A percentile compares a stretch with the other conserved stretches of the same genome.
These are phyloP conservation scores for Laterallus jamaicensis DNA, from an alignment of 2,113 vertebrate species.

Conservation along the genomic window DNA sequence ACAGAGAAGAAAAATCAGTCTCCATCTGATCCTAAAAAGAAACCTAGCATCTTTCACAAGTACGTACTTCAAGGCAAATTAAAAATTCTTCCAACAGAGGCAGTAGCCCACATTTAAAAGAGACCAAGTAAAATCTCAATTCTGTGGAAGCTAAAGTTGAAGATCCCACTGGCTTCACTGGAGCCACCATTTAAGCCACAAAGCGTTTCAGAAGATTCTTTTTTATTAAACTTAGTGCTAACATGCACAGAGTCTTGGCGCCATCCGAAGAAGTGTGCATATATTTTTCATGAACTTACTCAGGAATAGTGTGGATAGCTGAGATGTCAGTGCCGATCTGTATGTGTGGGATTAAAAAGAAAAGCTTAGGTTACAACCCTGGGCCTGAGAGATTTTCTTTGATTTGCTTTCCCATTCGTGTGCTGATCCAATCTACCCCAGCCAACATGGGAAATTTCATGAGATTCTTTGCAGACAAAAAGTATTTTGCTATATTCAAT, in stretches of 20 bases:
- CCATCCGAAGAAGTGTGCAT: background rate
- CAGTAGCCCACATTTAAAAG: background rate
- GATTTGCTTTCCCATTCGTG: slow-evolving; percentile 26
- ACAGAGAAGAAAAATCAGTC: background rate
- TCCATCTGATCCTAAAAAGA: background rate
- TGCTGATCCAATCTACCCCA: background rate
- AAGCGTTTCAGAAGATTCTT: background rate
- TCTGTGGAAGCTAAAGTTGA: background rate
- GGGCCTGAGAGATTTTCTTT: slow-evolving; percentile 16
- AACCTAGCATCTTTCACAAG: background rate
- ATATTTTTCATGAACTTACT: background rate
- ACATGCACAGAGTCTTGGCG: background rate
- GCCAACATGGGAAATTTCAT: background rate
- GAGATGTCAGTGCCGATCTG: background rate
- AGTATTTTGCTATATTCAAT: background rate
- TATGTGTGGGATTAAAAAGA: background rate
- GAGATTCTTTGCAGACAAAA: slow-evolving; percentile 1
- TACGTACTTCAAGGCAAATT: background rate
- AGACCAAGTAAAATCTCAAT: background rate
- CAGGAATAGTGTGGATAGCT: background rate
- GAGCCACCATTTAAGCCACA: background rate
- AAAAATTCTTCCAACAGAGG: background rate
- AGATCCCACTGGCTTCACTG: background rate
- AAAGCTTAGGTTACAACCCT: slow-evolving; percentile 5
- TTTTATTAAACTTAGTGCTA: background rate